Evolutionary conservation across 2,888 invertebrate species (phyloP), one percentile per base, ranked within the genome.

Genomic region (Epistrophella euchroma): DNA sequence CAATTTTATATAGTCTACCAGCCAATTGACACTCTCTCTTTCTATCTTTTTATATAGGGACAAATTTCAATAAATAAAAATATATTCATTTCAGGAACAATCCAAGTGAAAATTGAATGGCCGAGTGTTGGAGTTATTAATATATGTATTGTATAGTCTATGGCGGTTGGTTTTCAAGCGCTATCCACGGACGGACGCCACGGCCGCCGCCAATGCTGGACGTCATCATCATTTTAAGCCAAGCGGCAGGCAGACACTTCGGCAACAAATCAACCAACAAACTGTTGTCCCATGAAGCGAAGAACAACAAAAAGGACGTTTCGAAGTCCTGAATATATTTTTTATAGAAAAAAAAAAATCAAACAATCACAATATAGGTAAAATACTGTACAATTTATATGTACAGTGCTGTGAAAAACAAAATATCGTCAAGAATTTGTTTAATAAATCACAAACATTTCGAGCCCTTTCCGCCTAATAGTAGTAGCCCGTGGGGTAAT

Each of bases 81-180:
- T 60, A 75, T 60, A 40, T 50, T 32, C 68, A 58, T 64, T 66
- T 52, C 62, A 17, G 40, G 79, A 84, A 80, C 84, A 84, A 84
- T 84, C 64, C 80, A 80, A 80, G 75, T 84, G 84, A 84, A 84
- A 83, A 84, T 84, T 84, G 84, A 84, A 84, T 84, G 64, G 70
- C 15, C 68, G 68, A 83, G 28, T 50, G 32, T 32, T 68, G 58
- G 79, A 74, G 79, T 83, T 83, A 74, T 83, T 83, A 25, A 70
- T 83, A 79, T 70, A 11, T 45, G 45, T n/a, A 25, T 52, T 66
- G n/a, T n/a, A 77, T 43, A 35, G 56, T 45, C 43, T 68, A 22
- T 52, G 25, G 70, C 25, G 64, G 28, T 9, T 17, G 22, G 7
- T 15, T 22, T 22, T 45, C 9, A 45, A 45, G 45, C 45, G 45